Conservation (phyloP, 2,797 vertebrate species). For the Alcedo atthis region DNA sequence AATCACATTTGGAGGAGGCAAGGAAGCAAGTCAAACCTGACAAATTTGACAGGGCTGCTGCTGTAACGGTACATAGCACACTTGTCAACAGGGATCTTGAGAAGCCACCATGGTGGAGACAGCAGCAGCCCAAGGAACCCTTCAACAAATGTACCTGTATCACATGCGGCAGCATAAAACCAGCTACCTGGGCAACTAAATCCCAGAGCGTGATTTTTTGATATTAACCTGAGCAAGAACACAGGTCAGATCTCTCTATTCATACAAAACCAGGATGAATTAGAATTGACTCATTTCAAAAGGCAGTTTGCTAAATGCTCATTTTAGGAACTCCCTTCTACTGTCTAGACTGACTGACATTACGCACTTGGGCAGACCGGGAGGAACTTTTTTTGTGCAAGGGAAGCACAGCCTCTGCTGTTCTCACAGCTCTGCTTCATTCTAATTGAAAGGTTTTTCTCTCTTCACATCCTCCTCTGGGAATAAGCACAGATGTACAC, state of each 20-base stretch:
- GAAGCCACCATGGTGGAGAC: too few species aligned
- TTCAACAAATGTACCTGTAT: rapidly evolving
- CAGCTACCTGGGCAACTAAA: background rate
- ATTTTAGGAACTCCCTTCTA: background rate
- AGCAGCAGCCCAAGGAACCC: background rate
- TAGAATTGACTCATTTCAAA: background rate
- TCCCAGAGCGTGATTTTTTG: background rate
- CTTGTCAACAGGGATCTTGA: rapidly evolving
- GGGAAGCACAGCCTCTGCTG: background rate
- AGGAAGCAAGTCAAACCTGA: background rate
- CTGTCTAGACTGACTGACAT: background rate
- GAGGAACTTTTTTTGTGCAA: background rate
- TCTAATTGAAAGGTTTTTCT: background rate
- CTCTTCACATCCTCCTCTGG: background rate
- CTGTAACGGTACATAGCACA: rapidly evolving
- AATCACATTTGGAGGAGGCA: background rate
- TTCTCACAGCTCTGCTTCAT: background rate
- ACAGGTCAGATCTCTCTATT: background rate
- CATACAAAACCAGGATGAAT: background rate
- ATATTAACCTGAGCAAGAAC: rapidly evolving
- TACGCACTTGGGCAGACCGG: background rate
- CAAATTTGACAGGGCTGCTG: background rate
- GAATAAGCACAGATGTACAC: background rate
- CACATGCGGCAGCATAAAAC: background rate
- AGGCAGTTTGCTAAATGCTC: background rate